phyloP scores from a whole-genome alignment of 1,140 invertebrate species.

The Hyles euphorbiae region DNA sequence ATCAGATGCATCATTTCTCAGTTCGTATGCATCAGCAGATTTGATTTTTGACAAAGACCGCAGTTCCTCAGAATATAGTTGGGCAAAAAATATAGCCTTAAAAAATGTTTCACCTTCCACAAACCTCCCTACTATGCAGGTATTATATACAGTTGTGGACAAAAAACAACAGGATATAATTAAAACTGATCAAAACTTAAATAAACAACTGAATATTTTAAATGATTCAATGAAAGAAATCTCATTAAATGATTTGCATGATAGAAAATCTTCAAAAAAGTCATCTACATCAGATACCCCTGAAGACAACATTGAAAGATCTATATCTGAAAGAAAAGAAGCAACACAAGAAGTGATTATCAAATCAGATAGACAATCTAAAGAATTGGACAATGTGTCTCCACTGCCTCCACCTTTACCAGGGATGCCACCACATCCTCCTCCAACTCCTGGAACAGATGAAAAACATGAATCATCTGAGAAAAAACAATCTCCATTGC shows the following conservation, averaged over 20 bases:
- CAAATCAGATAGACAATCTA: too few relatives aligned
- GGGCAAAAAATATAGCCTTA: slow-evolving; percentile 17
- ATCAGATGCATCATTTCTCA: slow-evolving; percentile 56
- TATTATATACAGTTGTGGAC: slow-evolving; percentile 30
- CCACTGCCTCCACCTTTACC: slow-evolving; percentile 55
- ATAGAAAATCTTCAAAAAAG: too few relatives aligned
- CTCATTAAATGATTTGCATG: too few relatives aligned
- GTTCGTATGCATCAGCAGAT: slow-evolving; percentile 40
- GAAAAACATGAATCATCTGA: neutral
- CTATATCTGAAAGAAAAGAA: too few relatives aligned
- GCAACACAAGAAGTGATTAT: too few relatives aligned
- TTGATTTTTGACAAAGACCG: slow-evolving; percentile 27
- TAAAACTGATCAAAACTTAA: slow-evolving; percentile 17
- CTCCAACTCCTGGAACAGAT: slow-evolving; percentile 57
- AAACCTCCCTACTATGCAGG: slow-evolving; percentile 22
- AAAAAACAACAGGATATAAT: slow-evolving; percentile 17
- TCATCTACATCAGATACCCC: too few relatives aligned
- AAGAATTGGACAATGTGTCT: too few relatives aligned
- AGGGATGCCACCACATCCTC: slow-evolving; percentile 50
- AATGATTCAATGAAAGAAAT: neutral
- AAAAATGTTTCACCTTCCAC: slow-evolving; percentile 15
- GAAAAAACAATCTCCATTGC: neutral
- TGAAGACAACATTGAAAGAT: too few relatives aligned
- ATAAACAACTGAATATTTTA: neutral
- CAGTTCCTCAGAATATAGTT: slow-evolving; percentile 19